phyloP scores from a whole-genome alignment of 2,797 vertebrate genomes.

The Thaleichthys pacificus region DNA sequence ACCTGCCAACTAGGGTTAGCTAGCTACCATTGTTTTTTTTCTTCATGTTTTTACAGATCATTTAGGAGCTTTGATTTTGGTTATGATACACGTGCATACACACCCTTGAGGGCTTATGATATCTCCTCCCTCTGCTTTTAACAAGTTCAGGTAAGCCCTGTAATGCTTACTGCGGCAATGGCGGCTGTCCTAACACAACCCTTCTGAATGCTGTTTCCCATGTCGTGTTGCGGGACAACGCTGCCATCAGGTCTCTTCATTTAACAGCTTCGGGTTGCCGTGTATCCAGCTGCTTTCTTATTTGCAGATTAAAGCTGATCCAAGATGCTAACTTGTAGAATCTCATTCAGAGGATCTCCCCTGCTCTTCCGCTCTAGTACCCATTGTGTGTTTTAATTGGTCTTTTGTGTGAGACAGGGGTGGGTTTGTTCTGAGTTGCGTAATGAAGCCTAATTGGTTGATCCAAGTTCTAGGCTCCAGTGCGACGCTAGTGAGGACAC shows the following conservation, averaged over 20 bases:
- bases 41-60: too few species aligned
- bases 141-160: neutral
- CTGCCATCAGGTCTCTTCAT: too few species aligned
- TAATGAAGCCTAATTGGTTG: constrained; percentile 26
- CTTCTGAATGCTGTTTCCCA: neutral
- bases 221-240: neutral
- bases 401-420: constrained; percentile 5
- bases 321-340: neutral
- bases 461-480: neutral
- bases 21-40: neutral
- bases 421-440: constrained; percentile 9
- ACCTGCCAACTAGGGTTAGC: neutral
- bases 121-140: neutral
- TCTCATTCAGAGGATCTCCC: neutral
- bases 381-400: constrained; percentile 6
- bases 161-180: neutral
- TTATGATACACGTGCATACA: neutral
- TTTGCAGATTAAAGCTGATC: neutral
- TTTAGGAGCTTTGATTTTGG: neutral
- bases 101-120: neutral
- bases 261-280: too few species aligned
- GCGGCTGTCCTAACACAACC: neutral
- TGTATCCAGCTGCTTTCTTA: too few species aligned
- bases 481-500: neutral
- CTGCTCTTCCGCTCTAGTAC: neutral